Conservation (phyloP, 1,140 invertebrate species). For the Theocolax elegans region DNA sequence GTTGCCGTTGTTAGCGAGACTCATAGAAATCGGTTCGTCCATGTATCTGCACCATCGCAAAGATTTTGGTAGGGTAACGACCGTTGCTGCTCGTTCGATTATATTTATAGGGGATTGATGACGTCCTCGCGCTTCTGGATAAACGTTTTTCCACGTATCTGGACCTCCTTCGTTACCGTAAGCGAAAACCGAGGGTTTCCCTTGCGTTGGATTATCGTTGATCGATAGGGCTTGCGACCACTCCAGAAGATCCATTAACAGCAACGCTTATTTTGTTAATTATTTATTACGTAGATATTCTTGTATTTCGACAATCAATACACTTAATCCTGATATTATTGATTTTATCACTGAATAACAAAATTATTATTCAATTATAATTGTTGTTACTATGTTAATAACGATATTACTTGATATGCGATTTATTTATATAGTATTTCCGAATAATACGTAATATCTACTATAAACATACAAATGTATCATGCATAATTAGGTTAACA, state of each 20-base stretch:
- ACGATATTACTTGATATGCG: too few species aligned
- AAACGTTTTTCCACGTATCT: slow-evolving; percentile 56
- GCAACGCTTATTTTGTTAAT: too few species aligned
- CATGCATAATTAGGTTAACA: too few species aligned
- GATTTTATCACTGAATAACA: too few species aligned
- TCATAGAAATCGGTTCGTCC: slow-evolving; percentile 47
- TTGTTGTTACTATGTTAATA: too few species aligned
- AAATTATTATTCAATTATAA: too few species aligned
- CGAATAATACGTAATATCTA: too few species aligned
- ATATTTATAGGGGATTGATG: slow-evolving; percentile 65
- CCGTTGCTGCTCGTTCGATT: slow-evolving; percentile 44
- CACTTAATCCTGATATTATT: too few species aligned
- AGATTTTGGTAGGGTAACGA: slow-evolving; percentile 48
- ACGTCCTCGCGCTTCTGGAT: slow-evolving; percentile 43
- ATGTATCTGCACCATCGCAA: slow-evolving; percentile 53
- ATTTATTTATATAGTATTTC: too few species aligned
- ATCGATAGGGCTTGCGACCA: slow-evolving; percentile 44
- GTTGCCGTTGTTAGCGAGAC: slow-evolving; percentile 52
- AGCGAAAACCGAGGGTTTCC: slow-evolving; percentile 31
- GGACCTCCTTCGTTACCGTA: slow-evolving; percentile 54
- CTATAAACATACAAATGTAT: too few species aligned
- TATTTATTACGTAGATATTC: neutral
- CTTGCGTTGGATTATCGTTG: slow-evolving; percentile 23
- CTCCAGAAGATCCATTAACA: slow-evolving; percentile 52
- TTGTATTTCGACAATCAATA: too few species aligned